phyloP scores from a whole-genome alignment of 2,797 vertebrate genomes.

The Botia kubotai region DNA sequence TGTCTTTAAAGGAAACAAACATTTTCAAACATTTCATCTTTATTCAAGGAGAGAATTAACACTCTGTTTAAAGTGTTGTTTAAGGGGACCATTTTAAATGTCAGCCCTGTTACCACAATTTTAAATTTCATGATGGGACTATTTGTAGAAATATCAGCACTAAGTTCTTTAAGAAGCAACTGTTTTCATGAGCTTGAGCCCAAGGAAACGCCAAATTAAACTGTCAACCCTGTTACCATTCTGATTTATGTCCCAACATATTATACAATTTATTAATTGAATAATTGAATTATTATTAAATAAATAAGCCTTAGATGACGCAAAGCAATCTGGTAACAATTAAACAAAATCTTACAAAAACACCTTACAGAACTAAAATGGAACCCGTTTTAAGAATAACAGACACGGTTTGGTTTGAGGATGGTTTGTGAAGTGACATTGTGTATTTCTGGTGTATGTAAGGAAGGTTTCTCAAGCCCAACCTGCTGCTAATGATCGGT shows the following conservation, averaged over 20 bases:
- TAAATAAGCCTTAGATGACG: background rate
- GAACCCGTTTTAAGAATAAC: conserved; percentile 3
- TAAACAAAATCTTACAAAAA: background rate
- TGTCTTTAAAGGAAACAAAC: background rate
- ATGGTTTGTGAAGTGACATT: background rate
- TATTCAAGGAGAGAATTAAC: background rate
- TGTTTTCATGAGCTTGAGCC: background rate
- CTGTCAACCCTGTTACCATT: background rate
- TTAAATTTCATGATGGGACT: too few species aligned
- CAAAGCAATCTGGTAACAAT: background rate
- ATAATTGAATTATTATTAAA: too few species aligned
- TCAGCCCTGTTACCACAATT: background rate
- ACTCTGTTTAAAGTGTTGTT: background rate
- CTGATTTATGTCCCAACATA: background rate
- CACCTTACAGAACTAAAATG: background rate
- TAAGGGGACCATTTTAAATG: background rate
- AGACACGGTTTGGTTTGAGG: background rate
- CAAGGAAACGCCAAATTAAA: background rate
- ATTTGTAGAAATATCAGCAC: background rate
- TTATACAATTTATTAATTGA: background rate
- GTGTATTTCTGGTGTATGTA: background rate
- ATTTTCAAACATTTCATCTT: background rate
- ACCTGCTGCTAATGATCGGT: background rate
- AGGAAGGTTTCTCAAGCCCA: background rate
- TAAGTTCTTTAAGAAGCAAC: background rate